Evolutionary conservation across 2,113 vertebrate species (phyloP).

Genomic region (Lota lota): DNA sequence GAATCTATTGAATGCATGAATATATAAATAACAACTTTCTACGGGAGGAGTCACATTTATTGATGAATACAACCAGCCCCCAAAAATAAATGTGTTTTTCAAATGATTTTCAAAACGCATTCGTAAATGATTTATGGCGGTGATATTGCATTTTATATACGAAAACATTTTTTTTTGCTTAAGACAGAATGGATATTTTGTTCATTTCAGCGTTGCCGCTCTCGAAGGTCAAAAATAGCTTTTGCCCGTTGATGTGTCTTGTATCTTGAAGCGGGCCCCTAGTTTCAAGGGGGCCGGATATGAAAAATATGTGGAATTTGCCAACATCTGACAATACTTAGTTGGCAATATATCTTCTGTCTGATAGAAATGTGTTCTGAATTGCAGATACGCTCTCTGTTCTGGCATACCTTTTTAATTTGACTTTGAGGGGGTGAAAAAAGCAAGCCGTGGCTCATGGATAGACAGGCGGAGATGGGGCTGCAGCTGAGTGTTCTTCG

Average conservation of each 20-base stretch:
- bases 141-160: constrained; percentile 69
- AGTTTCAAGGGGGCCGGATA: constrained; percentile 69
- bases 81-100: constrained; percentile 65
- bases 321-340: constrained; percentile 76
- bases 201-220: constrained; percentile 58
- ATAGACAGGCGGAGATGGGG: constrained; percentile 48
- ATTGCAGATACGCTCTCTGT: constrained; percentile 66
- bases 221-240: constrained; percentile 61
- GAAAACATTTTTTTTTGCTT: constrained; percentile 39
- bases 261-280: constrained; percentile 53
- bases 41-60: constrained; percentile 53
- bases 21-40: constrained; percentile 68
- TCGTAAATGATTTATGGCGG: constrained; percentile 69
- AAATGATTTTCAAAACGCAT: constrained; percentile 67
- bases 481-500: constrained; percentile 37
- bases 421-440: constrained; percentile 62
- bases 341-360: constrained; percentile 72
- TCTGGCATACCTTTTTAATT: constrained; percentile 68
- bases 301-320: constrained; percentile 77
- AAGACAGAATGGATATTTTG: constrained; percentile 63
- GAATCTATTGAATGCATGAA: constrained; percentile 72
- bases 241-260: constrained; percentile 58
- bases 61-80: constrained; percentile 52
- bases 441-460: constrained; percentile 31
- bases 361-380: constrained; percentile 74